Conservation (phyloP, 2,888 invertebrate species). For the Cylloceria caligata region DNA sequence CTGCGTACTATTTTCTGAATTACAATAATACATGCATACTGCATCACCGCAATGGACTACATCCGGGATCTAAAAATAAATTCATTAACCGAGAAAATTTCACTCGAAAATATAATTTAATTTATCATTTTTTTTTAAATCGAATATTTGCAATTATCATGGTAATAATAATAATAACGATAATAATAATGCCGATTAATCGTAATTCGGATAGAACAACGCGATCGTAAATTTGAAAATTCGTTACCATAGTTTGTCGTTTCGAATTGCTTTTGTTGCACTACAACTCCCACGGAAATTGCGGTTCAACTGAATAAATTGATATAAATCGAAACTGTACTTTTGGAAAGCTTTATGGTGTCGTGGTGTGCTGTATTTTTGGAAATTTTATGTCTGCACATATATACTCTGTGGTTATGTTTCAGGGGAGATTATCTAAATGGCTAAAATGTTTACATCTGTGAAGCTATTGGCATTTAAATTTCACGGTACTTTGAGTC, state of each 20-base stretch:
- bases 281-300: background rate
- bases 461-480: background rate
- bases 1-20: slow-evolving; percentile 21
- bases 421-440: background rate
- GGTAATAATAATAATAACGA: slow-evolving; percentile 10
- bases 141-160: background rate
- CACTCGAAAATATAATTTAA: slow-evolving; percentile 28
- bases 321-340: slow-evolving; percentile 23
- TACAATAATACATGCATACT: slow-evolving; percentile 20
- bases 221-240: slow-evolving; percentile 25
- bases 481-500: background rate
- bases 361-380: background rate
- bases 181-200: background rate
- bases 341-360: background rate
- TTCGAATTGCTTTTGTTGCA: slow-evolving; percentile 6
- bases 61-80: background rate
- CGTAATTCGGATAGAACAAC: background rate
- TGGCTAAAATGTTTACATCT: background rate
- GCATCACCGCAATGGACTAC: background rate
- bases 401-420: background rate
- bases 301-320: slow-evolving; percentile 16
- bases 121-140: slow-evolving; percentile 6
- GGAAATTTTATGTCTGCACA: background rate
- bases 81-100: background rate
- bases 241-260: slow-evolving; percentile 13